Evolutionary conservation across 2,888 invertebrate genomes (phyloP), one percentile per base, ranked within the genome.

Genomic region (Thyatira batis): DNA sequence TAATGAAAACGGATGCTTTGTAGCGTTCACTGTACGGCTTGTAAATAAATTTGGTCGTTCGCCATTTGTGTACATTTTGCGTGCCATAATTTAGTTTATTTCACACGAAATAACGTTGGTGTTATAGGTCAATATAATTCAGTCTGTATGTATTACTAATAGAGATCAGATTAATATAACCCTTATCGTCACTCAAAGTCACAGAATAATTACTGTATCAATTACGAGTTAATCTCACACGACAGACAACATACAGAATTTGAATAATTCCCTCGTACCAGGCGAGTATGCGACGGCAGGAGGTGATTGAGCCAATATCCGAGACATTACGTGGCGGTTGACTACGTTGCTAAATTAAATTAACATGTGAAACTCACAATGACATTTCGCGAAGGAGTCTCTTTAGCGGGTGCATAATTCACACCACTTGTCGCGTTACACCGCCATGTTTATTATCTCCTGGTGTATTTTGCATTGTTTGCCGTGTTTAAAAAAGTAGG

Each of bases 311-410:
- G 70, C 75, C 78, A 82, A 82, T 80, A 76, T 74, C 70, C 64
- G 64, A 62, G 67, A 54, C 63, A 68, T 78, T 71, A 74, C 69
- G 68, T 65, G 66, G 67, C 63, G 73, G 76, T 70, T 71, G 68
- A 75, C 73, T 73, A 74, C 76, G 69, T 65, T 71, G 74, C 72
- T 69, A 79, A 85, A 87, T 88, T 84, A 82, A 85, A 85, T 87
- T 86, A 87, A 79, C 86, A 82, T 82, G 80, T 78, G 75, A 71
- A 76, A 69, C 74, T 74, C 71, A 74, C 76, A 70, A 71, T 73
- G 77, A 76, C 78, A 69, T 76, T 63, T 69, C 67, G 65, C 62
- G 58, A 67, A 60, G 55, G 58, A 61, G 65, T 63, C 65, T 62
- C 54, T 69, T 57, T 58, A 67, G 59, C 62, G 69, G 64, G 55